Evolutionary conservation across 2,797 vertebrate genomes (phyloP).

Genomic region (Lithobates sylvaticus): DNA sequence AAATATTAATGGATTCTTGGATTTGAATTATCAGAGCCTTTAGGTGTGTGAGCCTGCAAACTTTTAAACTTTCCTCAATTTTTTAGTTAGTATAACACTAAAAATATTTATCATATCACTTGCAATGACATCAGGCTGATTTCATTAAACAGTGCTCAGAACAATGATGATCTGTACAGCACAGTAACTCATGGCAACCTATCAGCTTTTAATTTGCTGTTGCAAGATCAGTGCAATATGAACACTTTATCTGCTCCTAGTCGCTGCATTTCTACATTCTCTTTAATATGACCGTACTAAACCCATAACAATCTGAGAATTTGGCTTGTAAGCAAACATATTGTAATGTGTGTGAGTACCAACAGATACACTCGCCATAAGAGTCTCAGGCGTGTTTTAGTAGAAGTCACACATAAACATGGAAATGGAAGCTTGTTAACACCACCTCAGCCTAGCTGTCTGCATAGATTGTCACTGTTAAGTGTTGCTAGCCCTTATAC

Average conservation of each 20-base stretch:
- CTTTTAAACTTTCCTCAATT: no score
- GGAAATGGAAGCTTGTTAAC: conserved; percentile 23
- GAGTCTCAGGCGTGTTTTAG: neutral
- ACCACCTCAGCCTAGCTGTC: neutral
- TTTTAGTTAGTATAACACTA: no score
- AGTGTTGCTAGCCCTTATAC: neutral
- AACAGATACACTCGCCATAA: neutral
- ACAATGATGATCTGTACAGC: neutral
- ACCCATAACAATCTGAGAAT: neutral
- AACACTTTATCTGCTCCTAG: neutral
- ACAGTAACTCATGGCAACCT: neutral
- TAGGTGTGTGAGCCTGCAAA: neutral
- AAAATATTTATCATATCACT: no score
- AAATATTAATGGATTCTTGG: neutral
- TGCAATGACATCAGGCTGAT: no score
- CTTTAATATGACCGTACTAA: no score
- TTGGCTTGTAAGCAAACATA: neutral
- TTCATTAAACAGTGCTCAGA: no score
- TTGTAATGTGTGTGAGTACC: neutral
- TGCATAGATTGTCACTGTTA: neutral
- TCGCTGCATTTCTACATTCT: no score
- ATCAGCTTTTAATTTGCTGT: neutral
- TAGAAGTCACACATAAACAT: neutral
- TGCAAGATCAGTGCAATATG: neutral
- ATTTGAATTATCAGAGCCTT: neutral